Conservation (phyloP, 1,140 invertebrate genomes). For the Aricia agestis region DNA sequence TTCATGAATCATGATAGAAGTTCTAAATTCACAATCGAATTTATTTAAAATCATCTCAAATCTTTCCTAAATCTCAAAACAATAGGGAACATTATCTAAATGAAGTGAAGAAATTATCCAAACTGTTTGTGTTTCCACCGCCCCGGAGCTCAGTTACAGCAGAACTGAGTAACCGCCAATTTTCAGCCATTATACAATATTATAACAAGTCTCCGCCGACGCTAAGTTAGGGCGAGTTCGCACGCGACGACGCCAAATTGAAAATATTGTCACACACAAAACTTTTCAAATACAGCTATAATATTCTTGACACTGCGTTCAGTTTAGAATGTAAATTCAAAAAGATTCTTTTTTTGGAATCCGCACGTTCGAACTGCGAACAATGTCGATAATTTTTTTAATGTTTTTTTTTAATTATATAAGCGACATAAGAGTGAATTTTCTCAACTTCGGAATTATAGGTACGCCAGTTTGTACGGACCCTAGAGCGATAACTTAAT, state of each 20-base stretch:
- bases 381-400: too few species aligned
- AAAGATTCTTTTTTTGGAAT: too few species aligned
- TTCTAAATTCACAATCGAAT: too few species aligned
- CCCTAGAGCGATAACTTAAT: constrained; percentile 69
- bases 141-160: constrained; percentile 25
- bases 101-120: constrained; percentile 46
- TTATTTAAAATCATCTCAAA: neutral
- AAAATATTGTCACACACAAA: too few species aligned
- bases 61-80: neutral
- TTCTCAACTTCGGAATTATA: too few species aligned
- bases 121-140: constrained; percentile 42
- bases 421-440: too few species aligned
- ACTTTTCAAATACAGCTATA: too few species aligned
- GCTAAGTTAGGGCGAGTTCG: neutral
- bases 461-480: neutral
- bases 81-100: neutral
- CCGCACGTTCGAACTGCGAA: too few species aligned
- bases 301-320: too few species aligned
- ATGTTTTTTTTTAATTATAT: too few species aligned
- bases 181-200: constrained; percentile 59
- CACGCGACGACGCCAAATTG: neutral
- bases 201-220: neutral
- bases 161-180: constrained; percentile 67
- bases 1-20: too few species aligned
- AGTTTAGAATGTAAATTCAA: too few species aligned